Evolutionary conservation across 2,113 vertebrate species (phyloP), one percentile per base, ranked within the genome.

Genomic region (Xiphorhynchus elegans): DNA sequence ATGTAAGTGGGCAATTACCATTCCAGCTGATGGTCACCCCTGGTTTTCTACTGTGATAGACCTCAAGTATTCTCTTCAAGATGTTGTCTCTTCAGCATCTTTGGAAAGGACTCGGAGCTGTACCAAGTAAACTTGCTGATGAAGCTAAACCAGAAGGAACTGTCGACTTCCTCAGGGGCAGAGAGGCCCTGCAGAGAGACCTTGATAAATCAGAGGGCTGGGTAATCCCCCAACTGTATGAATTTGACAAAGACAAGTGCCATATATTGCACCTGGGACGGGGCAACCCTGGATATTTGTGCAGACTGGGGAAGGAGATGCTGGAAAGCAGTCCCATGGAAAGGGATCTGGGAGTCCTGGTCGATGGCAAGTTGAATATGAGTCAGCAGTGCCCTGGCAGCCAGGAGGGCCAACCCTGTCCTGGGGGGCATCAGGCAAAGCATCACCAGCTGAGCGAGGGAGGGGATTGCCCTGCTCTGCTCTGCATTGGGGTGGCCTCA

Each of bases 281-380:
- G n/a, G 24, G 17, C 19, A 40, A 40, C 16, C 29, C 39, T 3
- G 4, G 19, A 46, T 46, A 29, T 2, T 21, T 0, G 0, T 3
- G 29, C n/a, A 75, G 4, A 31, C 7, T 35, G 59, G 35, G 20
- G 44, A 73, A 70, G 3, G 76, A 73, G 26, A 33, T 50, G 44
- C 37, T 66, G 62, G 69, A 6, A 39, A 53, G 5, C n/a, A 59
- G 28, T 11, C 23, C 37, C 16, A 8, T 3, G 24, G 62, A 75
- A 39, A 60, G 28, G 39, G 13, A 39, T 4, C 23, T 39, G 33
- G 19, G 5, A 2, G 4, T 39, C 10, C 37, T 52, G 53, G 3
- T 39, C 0, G 0, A 1, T 1, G 60, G 10, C 8, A 46, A n/a
- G 11, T 1, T 59, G 26, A 13, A 0, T 8, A 9, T 44, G 60